Evolutionary conservation across 30 jellyfish, hydroid and myxozoan species (phyloP).

Genomic region (Hydra vulgaris): DNA sequence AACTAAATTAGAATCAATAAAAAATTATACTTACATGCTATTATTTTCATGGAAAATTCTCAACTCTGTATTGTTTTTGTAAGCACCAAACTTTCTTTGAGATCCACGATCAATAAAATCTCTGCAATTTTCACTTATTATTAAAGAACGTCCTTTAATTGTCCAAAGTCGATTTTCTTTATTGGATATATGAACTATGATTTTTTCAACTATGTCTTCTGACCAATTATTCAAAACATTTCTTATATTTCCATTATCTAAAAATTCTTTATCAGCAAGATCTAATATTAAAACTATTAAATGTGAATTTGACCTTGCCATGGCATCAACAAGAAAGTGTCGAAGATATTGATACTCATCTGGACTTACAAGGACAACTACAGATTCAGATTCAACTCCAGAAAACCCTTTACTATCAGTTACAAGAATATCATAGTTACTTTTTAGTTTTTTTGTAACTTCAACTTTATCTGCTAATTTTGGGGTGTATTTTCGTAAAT

Average conservation of each 20-base stretch:
- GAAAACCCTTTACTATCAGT: not conserved
- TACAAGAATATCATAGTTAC: not conserved
- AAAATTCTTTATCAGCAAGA: not conserved
- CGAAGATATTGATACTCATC: not conserved
- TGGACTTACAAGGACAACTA: not conserved
- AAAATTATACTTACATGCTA: not conserved
- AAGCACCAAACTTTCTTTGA: too few relatives aligned
- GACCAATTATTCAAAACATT: not conserved
- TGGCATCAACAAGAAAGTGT: not conserved
- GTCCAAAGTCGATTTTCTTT: too few relatives aligned
- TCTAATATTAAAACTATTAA: not conserved
- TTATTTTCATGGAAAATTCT: not conserved
- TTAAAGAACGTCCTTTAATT: not conserved
- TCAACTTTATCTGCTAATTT: not conserved
- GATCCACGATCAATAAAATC: not conserved
- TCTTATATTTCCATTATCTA: not conserved
- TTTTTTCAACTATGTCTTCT: not conserved
- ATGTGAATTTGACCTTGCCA: not conserved
- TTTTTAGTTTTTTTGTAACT: not conserved
- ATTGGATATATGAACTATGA: not conserved
- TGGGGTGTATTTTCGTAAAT: not conserved
- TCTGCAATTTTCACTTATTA: not conserved
- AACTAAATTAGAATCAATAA: too few relatives aligned
- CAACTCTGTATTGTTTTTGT: not conserved
- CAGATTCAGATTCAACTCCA: not conserved